These are phyloP conservation scores for Thalassophryne amazonica DNA, from an alignment of 2,797 vertebrate genomes.

Conservation along the genomic window DNA sequence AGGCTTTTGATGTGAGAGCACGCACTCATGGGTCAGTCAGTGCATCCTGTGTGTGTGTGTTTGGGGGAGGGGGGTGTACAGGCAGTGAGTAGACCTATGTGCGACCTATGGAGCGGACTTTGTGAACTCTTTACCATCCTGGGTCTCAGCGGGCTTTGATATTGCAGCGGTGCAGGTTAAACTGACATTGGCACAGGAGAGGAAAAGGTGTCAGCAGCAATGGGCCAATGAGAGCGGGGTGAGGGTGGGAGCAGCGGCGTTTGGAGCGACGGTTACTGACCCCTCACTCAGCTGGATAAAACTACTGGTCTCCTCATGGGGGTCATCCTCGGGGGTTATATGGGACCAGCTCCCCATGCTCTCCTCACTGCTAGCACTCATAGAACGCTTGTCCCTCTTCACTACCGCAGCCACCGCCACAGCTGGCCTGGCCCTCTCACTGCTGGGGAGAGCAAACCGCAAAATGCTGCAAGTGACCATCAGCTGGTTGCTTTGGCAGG, in stretches of 20 bases:
- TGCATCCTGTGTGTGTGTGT: conserved; percentile 15
- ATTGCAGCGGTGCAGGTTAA: conserved; percentile 37
- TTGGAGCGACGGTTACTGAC: conserved; percentile 83
- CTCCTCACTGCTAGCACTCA: conserved; percentile 92
- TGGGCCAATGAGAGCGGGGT: conserved; percentile 67
- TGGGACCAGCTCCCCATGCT: conserved; percentile 97
- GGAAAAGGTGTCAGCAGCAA: conserved; percentile 57
- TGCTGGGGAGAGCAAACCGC: conserved; percentile 76
- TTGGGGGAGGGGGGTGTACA: conserved; percentile 18
- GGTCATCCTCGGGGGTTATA: conserved; percentile 90
- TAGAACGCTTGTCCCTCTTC: conserved; percentile 80
- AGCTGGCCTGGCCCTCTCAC: conserved; percentile 68
- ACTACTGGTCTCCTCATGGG: conserved; percentile 93
- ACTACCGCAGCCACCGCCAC: conserved; percentile 73
- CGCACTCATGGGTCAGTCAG: conserved; percentile 18
- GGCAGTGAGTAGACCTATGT: conserved; percentile 15
- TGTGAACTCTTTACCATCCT: conserved; percentile 37
- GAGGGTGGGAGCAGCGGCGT: conserved; percentile 55
- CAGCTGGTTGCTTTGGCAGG: no score
- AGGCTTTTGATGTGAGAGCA: conserved; percentile 25
- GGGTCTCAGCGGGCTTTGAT: conserved; percentile 24
- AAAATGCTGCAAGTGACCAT: conserved; percentile 58
- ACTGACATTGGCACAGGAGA: conserved; percentile 39
- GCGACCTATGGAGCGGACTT: conserved; percentile 45
- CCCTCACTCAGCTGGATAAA: conserved; percentile 95